phyloP scores from a whole-genome alignment of 2,888 invertebrate species.

The Epinotia bilunana region DNA sequence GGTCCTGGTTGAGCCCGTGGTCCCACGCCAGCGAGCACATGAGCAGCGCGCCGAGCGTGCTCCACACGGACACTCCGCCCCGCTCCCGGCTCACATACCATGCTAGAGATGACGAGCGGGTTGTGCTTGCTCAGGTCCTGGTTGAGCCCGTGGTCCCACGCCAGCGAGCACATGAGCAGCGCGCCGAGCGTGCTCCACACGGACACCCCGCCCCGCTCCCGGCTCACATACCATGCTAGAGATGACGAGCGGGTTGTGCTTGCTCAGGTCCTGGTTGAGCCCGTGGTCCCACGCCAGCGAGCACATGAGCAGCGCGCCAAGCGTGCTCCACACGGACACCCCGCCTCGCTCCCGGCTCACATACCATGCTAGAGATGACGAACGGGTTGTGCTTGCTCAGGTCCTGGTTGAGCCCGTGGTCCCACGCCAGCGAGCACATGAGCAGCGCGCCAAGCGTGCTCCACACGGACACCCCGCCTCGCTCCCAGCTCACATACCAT shows the following conservation, averaged over 20 bases:
- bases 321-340: constrained; percentile 98
- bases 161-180: not conserved
- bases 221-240: constrained; percentile 88
- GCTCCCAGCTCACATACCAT: too few relatives aligned
- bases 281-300: constrained; percentile 96
- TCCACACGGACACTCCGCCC: too few relatives aligned
- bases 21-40: constrained; percentile 93
- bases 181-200: not conserved
- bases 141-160: not conserved
- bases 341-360: constrained; percentile 96
- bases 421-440: constrained; percentile 68
- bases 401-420: constrained; percentile 55
- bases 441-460: too few relatives aligned
- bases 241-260: constrained; percentile 89
- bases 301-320: constrained; percentile 97
- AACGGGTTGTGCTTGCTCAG: not conserved
- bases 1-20: constrained; percentile 91
- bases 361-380: not conserved
- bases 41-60: too few relatives aligned
- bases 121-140: constrained; percentile 1
- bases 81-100: too few relatives aligned
- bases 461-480: too few relatives aligned
- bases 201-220: constrained; percentile 91
- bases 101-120: not conserved
- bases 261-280: constrained; percentile 88